Base-by-base conservation (phyloP, 2,113 vertebrate species). In the Speoplatyrhinus poulsoni region DNA sequence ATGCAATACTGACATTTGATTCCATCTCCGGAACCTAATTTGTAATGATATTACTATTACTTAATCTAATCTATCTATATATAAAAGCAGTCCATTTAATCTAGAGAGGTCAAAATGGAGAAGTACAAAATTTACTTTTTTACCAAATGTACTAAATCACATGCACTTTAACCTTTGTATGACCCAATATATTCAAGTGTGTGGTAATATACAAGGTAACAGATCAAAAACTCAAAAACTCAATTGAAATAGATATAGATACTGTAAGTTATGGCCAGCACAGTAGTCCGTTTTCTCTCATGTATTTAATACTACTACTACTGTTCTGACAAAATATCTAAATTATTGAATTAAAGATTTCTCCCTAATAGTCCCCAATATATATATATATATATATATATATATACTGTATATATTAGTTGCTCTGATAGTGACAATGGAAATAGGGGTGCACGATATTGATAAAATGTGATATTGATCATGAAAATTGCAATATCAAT, bases 151-250 rank as follows among this genome's bases (percentile, higher is more conserved):
- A 26, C 12, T 26, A 59, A 71, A 69, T 73, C 77, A 65, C 26
- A 9, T 62, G 54, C 7, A 17, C 49, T 66, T 52, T 77, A 65
- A 79, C 75, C 68, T 77, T 33, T 80, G 73, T 80, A 63, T 75
- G 54, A 1, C 67, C 67, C 67, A 64, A 26, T 26, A 26, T 26
- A 26, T 26, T 70, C 64, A 70, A 82, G 78, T 4, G 57, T 12
- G 1, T 55, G 63, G 36, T 54, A 41, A 41, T 63, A 49, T 69
- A 62, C 67, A 62, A 76, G 65, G 75, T 69, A 61, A 41, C 65
- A 68, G 52, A 13, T n/a, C 2, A 9, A 61, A 71, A 64, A 58
- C 12, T 5, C 0, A 62, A 26, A 49, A 41, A 41, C 36, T 41
- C 56, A 56, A 64, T 48, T 26, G 26, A n/a, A 11, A 41, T 11